Base-by-base conservation (phyloP, 2,888 invertebrate genomes). In the Cantharis lateralis region DNA sequence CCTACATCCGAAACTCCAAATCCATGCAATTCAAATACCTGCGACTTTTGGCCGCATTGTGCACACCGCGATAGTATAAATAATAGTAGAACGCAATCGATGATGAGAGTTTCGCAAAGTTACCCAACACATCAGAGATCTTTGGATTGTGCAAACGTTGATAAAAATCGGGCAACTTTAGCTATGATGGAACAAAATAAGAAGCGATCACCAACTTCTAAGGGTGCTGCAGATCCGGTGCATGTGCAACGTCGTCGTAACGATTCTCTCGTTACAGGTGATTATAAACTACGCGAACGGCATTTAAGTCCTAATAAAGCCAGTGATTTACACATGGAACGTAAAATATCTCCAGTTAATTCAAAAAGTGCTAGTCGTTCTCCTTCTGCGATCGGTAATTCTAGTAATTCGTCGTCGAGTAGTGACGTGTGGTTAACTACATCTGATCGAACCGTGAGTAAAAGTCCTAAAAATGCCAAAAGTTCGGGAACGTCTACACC, bases 1-100 rank as follows among this genome's bases (percentile, higher is more conserved):
- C 80, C 79, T 48, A 80, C 76, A 68, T 83, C 86, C 10, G 87
- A 87, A 70, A 82, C 86, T 10, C 87, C 85, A 70, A 83, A 87
- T 71, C 87, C 89, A 48, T 91, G 91, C 84, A 90, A 88, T 82
- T 89, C 90, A 70, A 90, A 89, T 78, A 90, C 90, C 11, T 92
- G 92, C 83, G 91, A 92, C 82, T 92, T 91, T 86, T 93, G 92
- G 93, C 92, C 93, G 15, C 90, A 90, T 75, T 90, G 91, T 81
- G 88, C 89, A 0, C 90, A 90, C 79, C 86, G 90, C 16, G 89
- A 90, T 62, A 86, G 84, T 16, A 77, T 84, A 66, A 48, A 48
- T 48, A 84, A 81, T 70, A 83, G 82, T 63, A 83, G 85, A 32
- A 80, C 83, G 13, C 85, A 84, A 77, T 83, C 85, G 18, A 85